phyloP scores from a whole-genome alignment of 2,113 vertebrate genomes.

The Cryptotis parvus region DNA sequence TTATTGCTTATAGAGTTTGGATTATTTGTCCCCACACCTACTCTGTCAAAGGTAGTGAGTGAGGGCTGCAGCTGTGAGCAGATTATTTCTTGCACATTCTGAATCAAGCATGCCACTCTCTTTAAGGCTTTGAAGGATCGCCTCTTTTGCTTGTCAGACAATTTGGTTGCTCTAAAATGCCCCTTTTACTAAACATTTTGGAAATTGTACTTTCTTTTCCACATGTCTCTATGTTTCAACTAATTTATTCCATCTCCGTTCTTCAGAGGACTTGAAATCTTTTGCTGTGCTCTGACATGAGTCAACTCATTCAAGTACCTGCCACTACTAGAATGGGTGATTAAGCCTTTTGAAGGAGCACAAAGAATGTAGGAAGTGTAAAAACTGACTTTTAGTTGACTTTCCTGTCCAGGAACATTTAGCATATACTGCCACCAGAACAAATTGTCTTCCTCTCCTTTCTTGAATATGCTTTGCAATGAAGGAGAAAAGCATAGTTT shows the following conservation, averaged over 20 bases:
- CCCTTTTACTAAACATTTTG: slow-evolving; percentile 2
- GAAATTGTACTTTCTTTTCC: background rate
- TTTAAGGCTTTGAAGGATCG: background rate
- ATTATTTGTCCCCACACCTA: background rate
- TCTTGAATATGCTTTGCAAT: background rate
- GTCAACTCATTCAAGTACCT: background rate
- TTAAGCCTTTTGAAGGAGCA: background rate
- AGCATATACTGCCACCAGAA: background rate
- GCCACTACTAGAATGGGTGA: background rate
- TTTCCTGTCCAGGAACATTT: background rate
- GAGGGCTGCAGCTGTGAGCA: background rate
- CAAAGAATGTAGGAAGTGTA: background rate
- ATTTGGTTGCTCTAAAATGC: background rate
- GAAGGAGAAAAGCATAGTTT: background rate
- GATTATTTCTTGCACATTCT: background rate
- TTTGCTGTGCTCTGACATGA: background rate
- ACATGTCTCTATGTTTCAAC: background rate
- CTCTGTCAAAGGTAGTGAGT: fast-evolving
- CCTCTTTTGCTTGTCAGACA: background rate
- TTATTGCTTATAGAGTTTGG: background rate
- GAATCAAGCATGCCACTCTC: background rate
- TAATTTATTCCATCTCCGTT: background rate
- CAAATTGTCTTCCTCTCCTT: background rate
- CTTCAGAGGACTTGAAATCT: background rate
- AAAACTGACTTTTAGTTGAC: background rate